Conservation (phyloP, 2,797 vertebrate species). For the Malacoctenus gilli region DNA sequence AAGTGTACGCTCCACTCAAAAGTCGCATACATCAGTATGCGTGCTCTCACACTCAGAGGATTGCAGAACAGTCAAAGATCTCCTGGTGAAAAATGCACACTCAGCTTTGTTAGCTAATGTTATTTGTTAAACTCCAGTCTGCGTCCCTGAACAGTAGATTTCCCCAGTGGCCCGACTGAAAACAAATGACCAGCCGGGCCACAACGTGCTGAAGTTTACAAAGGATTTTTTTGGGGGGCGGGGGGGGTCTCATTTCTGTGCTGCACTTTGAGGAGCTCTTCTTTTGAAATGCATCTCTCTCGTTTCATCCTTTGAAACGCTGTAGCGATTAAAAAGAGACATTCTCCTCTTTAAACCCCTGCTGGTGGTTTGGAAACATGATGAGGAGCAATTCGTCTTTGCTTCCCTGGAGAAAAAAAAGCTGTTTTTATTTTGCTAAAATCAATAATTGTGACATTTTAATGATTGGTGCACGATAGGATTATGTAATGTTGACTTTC, state of each 20-base stretch:
- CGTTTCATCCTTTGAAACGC: slow-evolving; percentile 39
- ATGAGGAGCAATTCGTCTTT: slow-evolving; percentile 14
- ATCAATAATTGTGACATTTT: too few species aligned
- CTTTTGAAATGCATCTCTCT: slow-evolving; percentile 17
- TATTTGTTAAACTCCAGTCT: slow-evolving; percentile 65
- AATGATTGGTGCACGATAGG: too few species aligned
- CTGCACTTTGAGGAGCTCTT: slow-evolving; percentile 26
- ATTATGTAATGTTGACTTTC: too few species aligned
- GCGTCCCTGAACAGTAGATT: slow-evolving; percentile 59
- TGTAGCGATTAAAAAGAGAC: slow-evolving; percentile 23
- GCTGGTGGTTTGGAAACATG: slow-evolving; percentile 23
- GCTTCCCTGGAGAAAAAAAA: slow-evolving; percentile 1
- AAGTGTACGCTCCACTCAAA: too few species aligned
- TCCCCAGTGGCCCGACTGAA: slow-evolving; percentile 55
- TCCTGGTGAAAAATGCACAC: slow-evolving; percentile 59
- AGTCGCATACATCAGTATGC: too few species aligned
- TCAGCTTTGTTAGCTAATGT: slow-evolving; percentile 73
- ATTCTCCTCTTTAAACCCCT: slow-evolving; percentile 4
- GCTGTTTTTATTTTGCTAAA: too few species aligned
- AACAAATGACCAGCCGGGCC: slow-evolving; percentile 47
- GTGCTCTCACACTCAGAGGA: too few species aligned
- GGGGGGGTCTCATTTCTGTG: slow-evolving; percentile 6
- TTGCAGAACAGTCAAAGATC: slow-evolving; percentile 54
- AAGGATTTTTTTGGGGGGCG: neutral
- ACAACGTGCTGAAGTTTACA: slow-evolving; percentile 16